phyloP scores from a whole-genome alignment of 1,140 invertebrate genomes.

The Colletes gigas region DNA sequence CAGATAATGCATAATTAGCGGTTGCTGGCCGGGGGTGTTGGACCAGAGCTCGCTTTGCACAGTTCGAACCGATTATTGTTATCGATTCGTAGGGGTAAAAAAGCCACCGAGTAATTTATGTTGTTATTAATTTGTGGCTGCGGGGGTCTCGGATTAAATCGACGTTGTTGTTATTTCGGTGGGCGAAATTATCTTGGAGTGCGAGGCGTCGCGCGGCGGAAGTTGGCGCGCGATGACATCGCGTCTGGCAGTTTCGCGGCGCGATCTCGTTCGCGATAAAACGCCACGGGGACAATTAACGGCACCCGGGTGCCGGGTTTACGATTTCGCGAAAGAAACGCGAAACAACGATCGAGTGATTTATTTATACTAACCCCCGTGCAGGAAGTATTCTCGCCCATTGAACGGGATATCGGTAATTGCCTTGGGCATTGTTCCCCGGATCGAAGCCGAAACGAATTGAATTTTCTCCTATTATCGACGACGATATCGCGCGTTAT shows the following conservation, averaged over 20 bases:
- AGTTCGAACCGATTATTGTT: neutral
- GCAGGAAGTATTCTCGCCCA: conserved; percentile 4
- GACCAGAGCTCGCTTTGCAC: neutral
- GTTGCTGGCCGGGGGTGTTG: neutral
- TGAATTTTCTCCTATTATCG: conserved; percentile 36
- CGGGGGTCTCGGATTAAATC: neutral
- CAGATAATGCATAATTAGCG: neutral
- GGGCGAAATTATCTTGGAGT: conserved; percentile 2
- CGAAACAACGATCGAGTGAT: conserved; percentile 12
- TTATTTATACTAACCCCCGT: neutral
- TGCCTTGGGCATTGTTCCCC: conserved; percentile 18
- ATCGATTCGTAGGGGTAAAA: neutral
- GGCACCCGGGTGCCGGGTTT: neutral
- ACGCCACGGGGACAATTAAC: neutral
- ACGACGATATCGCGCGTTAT: conserved; percentile 29
- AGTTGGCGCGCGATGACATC: neutral
- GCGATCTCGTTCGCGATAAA: neutral
- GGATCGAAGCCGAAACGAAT: conserved; percentile 20
- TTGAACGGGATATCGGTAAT: conserved; percentile 21
- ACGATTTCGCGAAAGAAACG: neutral
- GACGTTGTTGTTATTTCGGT: conserved; percentile 14
- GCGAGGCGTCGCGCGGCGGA: neutral
- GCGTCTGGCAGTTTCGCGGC: neutral
- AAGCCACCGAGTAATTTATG: neutral
- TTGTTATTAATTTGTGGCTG: conserved; percentile 13